Evolutionary conservation across 1,140 invertebrate genomes (phyloP).

Genomic region (Leucophenga varia): DNA sequence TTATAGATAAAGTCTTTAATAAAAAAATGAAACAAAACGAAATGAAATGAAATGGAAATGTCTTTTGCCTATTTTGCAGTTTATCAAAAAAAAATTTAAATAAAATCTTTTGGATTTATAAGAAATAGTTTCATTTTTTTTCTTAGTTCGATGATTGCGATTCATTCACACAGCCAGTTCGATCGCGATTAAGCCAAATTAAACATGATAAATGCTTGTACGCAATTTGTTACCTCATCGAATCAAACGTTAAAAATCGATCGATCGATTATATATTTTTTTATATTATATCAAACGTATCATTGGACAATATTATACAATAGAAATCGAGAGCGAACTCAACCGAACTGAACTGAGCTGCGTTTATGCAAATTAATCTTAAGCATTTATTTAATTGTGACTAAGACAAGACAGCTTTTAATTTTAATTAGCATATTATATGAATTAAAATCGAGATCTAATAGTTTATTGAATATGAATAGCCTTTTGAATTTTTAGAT

Average conservation of each 20-base stretch:
- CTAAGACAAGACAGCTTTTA: conserved; percentile 15
- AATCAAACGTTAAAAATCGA: too few relatives aligned
- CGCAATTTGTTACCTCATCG: conserved; percentile 51
- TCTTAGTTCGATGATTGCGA: too few relatives aligned
- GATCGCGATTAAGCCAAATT: conserved; percentile 28
- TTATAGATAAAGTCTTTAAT: conserved; percentile 21
- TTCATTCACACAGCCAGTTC: too few relatives aligned
- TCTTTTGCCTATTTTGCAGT: too few relatives aligned
- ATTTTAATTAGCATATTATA: conserved; percentile 52
- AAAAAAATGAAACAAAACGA: too few relatives aligned
- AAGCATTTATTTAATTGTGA: conserved; percentile 1
- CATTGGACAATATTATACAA: too few relatives aligned
- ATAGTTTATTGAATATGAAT: too few relatives aligned
- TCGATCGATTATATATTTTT: too few relatives aligned
- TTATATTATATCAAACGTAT: too few relatives aligned
- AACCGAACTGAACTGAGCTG: background rate
- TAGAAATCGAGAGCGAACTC: too few relatives aligned
- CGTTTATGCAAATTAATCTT: conserved; percentile 28
- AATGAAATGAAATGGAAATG: too few relatives aligned
- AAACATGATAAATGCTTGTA: conserved; percentile 53
- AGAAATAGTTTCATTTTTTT: conserved; percentile 5
- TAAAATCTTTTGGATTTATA: conserved; percentile 19
- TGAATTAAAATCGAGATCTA: conserved; percentile 30
- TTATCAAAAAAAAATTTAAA: conserved; percentile 38
- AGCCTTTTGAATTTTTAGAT: conserved; percentile 37